These are phyloP conservation scores for Frieseomelitta varia DNA, from an alignment of 1,140 invertebrate genomes.

Conservation along the genomic window DNA sequence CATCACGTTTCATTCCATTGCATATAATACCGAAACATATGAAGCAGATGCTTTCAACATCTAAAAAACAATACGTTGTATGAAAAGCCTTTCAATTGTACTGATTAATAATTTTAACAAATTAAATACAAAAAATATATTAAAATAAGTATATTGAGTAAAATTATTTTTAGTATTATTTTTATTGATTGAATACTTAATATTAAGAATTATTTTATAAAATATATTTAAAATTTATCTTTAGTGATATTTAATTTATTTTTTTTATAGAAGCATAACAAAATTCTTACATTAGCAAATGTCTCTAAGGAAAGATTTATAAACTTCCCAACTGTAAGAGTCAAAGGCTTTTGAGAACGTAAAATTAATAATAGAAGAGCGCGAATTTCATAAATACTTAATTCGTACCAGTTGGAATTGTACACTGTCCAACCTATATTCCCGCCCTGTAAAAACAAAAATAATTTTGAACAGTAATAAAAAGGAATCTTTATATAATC, in stretches of 20 bases:
- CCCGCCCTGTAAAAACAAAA: conserved; percentile 34
- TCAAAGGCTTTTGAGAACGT: conserved; percentile 49
- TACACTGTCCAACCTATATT: conserved; percentile 34
- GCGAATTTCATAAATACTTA: conserved; percentile 39
- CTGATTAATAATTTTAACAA: not conserved
- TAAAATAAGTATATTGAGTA: not conserved
- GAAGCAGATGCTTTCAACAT: conserved; percentile 60
- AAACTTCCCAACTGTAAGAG: conserved; percentile 51
- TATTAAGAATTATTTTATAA: not conserved
- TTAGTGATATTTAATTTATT: too few species aligned
- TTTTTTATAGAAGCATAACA: not conserved
- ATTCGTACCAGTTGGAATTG: conserved; percentile 46
- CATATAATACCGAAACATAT: conserved; percentile 51
- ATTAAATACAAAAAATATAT: not conserved
- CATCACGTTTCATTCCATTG: conserved; percentile 22
- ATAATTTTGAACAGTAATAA: not conserved
- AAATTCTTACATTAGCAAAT: conserved; percentile 51
- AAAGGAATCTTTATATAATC: not conserved
- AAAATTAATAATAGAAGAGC: conserved; percentile 42
- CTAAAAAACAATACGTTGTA: conserved; percentile 32
- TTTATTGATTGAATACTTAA: too few species aligned
- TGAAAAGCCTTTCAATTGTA: not conserved
- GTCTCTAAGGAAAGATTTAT: conserved; percentile 47
- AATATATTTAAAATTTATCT: not conserved
- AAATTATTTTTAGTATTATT: not conserved